Evolutionary conservation across 2,797 vertebrate species (phyloP).

Genomic region (Luscinia megarhynchos): DNA sequence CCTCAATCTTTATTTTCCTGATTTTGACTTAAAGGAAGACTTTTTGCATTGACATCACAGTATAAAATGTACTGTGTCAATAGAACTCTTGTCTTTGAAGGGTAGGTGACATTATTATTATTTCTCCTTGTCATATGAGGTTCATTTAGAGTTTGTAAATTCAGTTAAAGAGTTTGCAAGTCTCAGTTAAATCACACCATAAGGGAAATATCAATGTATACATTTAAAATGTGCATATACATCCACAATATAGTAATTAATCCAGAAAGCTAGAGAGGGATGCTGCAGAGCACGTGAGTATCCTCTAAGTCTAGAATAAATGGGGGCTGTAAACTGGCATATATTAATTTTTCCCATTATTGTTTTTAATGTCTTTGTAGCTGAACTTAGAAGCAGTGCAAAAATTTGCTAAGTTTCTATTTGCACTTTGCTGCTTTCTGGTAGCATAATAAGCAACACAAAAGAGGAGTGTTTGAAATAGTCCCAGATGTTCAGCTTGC

Average conservation of each 20-base stretch:
- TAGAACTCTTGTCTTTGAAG: neutral
- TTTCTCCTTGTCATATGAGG: neutral
- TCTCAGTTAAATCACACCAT: neutral
- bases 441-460: constrained; percentile 51
- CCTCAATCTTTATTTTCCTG: neutral
- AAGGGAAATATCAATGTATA: neutral
- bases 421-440: constrained; percentile 48
- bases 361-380: neutral
- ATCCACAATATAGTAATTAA: neutral
- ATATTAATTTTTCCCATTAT: neutral
- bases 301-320: constrained; percentile 7
- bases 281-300: neutral
- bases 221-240: neutral
- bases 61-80: neutral
- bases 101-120: neutral
- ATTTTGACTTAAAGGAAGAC: neutral
- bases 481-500: constrained; percentile 77
- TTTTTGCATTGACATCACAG: neutral
- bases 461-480: constrained; percentile 67
- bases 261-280: neutral
- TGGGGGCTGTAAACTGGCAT: neutral
- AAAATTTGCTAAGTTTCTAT: constrained; percentile 55
- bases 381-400: constrained; percentile 15
- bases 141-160: neutral
- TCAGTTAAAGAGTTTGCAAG: neutral